Evolutionary conservation across 2,797 vertebrate species (phyloP).

Genomic region (Catamblyrhynchus diadema): DNA sequence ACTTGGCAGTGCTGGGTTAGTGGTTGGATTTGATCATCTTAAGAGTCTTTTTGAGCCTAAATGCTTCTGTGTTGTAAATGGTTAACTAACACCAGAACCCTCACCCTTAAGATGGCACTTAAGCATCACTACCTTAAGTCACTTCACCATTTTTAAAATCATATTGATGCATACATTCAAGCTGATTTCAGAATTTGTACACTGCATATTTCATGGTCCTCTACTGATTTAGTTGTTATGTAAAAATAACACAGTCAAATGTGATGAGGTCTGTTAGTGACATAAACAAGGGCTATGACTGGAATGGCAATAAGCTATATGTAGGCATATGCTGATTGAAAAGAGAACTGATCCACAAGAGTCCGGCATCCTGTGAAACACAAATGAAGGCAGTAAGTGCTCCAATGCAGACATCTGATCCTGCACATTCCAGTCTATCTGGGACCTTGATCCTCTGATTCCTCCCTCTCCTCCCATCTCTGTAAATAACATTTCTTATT

Average conservation of each 20-base stretch:
- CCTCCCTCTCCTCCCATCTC: background rate
- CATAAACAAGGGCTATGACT: background rate
- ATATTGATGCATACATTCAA: background rate
- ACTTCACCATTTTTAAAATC: background rate
- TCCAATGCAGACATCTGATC: conserved; percentile 34
- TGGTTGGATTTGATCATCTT: background rate
- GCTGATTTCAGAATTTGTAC: background rate
- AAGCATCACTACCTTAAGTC: background rate
- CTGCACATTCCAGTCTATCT: conserved; percentile 31
- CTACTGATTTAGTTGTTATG: background rate
- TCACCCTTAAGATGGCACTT: background rate
- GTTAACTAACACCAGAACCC: background rate
- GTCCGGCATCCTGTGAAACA: background rate
- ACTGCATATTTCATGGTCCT: background rate
- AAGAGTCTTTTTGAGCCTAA: background rate
- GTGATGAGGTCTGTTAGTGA: background rate
- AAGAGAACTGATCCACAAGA: background rate
- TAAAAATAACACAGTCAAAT: conserved; percentile 2
- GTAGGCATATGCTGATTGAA: background rate
- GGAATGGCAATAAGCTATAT: background rate
- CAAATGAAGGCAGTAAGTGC: background rate
- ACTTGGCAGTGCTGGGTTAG: background rate
- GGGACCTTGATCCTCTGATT: conserved; percentile 1
- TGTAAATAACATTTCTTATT: conserved; percentile 61
- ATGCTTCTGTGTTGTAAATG: background rate